A percentile compares a stretch with the other conserved stretches of the same genome.
These are phyloP conservation scores for Scytalopus superciliaris DNA, from an alignment of 2,113 vertebrate species.

Conservation along the genomic window DNA sequence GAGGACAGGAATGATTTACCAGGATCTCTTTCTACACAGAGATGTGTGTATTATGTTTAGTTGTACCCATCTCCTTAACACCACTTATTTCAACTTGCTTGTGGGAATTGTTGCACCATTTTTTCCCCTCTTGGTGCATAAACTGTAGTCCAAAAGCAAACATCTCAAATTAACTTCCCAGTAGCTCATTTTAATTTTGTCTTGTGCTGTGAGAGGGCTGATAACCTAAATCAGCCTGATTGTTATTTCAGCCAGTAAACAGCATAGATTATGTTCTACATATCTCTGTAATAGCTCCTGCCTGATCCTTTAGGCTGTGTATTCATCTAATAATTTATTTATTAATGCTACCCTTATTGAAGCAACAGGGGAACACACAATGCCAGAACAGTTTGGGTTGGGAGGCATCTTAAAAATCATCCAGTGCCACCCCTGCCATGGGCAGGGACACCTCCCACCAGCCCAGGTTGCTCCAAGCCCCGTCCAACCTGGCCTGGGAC, in stretches of 20 bases:
- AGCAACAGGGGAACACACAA: background rate
- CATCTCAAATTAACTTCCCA: background rate
- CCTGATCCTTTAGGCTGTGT: background rate
- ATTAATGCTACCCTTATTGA: background rate
- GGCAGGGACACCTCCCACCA: background rate
- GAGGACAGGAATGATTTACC: background rate
- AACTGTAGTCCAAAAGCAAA: background rate
- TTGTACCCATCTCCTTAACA: background rate
- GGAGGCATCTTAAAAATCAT: background rate
- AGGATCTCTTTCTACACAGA: background rate
- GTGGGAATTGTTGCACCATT: background rate
- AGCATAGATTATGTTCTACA: background rate
- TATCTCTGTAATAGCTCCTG: background rate
- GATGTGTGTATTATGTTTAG: background rate
- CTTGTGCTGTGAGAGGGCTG: background rate
- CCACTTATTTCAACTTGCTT: background rate
- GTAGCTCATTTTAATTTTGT: background rate
- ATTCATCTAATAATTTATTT: conserved; percentile 36
- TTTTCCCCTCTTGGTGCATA: background rate
- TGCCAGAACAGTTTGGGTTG: background rate
- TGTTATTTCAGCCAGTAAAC: background rate
- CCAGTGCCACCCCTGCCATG: background rate
- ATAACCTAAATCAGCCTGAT: conserved; percentile 19
- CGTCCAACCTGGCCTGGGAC: background rate
- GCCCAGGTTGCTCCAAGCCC: background rate